Conservation (phyloP, 2,797 vertebrate species). For the Melanotaenia pygmaea region DNA sequence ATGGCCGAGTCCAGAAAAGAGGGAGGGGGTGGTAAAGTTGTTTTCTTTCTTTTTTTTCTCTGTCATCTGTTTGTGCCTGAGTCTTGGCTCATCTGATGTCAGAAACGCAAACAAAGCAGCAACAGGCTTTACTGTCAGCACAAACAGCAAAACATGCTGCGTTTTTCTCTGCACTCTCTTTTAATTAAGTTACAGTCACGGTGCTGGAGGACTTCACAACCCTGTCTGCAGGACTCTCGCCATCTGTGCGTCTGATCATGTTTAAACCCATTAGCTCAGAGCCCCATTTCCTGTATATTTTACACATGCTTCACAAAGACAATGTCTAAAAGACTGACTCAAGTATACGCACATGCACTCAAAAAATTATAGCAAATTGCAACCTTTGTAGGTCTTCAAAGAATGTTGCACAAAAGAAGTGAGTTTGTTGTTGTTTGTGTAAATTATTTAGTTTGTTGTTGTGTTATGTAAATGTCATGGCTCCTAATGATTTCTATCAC, state of each 20-base stretch:
- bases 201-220: constrained; percentile 6
- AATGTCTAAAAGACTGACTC: constrained; percentile 7
- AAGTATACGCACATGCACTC: constrained; percentile 6
- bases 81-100: constrained; percentile 44
- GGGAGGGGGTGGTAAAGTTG: constrained; percentile 26
- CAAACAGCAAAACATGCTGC: constrained; percentile 22
- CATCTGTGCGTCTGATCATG: constrained; percentile 8
- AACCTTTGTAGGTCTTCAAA: neutral
- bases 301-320: constrained; percentile 7
- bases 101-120: constrained; percentile 35
- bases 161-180: constrained; percentile 18
- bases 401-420: no score
- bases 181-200: constrained; percentile 31
- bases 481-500: no score
- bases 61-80: constrained; percentile 58
- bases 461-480: no score
- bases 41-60: constrained; percentile 32
- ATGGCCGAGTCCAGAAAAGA: constrained; percentile 56
- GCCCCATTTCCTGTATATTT: constrained; percentile 42
- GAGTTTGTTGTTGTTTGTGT: no score
- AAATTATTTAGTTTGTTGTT: no score
- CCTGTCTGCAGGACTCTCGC: neutral
- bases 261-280: constrained; percentile 22
- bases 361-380: neutral
- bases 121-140: constrained; percentile 45